These are phyloP conservation scores for Drosophila sproati DNA, from an alignment of 1,140 invertebrate species.

Conservation along the genomic window DNA sequence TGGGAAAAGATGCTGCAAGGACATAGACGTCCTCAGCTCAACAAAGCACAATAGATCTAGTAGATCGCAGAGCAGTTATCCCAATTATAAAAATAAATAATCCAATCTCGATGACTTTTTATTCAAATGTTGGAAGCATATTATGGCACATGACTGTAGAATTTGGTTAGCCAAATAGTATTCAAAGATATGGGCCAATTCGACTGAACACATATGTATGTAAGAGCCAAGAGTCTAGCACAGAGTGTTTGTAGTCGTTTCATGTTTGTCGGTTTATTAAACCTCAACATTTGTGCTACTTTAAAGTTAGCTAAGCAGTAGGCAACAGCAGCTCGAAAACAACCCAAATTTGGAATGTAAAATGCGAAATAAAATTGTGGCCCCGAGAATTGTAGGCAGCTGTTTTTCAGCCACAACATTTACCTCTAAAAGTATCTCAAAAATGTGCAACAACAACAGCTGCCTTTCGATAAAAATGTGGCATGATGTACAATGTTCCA, in stretches of 20 bases:
- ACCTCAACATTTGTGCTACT: constrained; percentile 7
- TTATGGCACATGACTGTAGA: too few species aligned
- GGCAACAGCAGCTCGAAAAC: constrained; percentile 27
- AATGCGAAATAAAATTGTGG: constrained; percentile 53
- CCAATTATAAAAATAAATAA: too few species aligned
- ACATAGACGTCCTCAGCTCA: too few species aligned
- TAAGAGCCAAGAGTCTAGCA: too few species aligned
- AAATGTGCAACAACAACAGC: constrained; percentile 33
- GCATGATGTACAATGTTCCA: constrained; percentile 31
- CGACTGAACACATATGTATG: too few species aligned
- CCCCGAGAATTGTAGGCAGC: constrained; percentile 42
- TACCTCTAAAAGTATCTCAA: constrained; percentile 41
- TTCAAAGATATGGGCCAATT: too few species aligned
- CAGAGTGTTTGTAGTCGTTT: background rate
- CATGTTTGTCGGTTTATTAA: constrained; percentile 10
- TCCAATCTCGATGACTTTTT: too few species aligned
- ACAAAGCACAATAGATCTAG: too few species aligned
- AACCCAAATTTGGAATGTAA: constrained; percentile 46
- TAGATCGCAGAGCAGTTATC: too few species aligned
- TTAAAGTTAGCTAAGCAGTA: constrained; percentile 33
- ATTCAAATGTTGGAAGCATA: too few species aligned
- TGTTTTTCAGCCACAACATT: constrained; percentile 29
- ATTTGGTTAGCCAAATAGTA: too few species aligned
- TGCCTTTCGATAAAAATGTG: constrained; percentile 35
- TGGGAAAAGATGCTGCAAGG: too few species aligned